Conservation (phyloP, 2,113 vertebrate genomes). For the Pogona vitticeps region DNA sequence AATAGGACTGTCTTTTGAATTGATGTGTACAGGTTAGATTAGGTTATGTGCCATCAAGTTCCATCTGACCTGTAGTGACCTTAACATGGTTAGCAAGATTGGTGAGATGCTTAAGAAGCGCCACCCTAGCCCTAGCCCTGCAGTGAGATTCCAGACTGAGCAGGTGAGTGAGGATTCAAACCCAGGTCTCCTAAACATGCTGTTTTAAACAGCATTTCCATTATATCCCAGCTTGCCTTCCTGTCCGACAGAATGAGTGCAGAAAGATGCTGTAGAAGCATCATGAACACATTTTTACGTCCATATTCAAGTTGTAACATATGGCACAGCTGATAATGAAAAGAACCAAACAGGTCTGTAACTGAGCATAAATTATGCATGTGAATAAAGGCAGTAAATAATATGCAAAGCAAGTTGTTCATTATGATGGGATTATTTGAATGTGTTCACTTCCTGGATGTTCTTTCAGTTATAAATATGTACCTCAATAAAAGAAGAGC, state of each 20-base stretch:
- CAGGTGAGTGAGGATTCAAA: too few relatives aligned
- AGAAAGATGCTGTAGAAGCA: neutral
- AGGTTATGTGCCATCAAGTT: too few relatives aligned
- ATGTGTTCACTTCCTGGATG: neutral
- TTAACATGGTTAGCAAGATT: too few relatives aligned
- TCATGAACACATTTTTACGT: neutral
- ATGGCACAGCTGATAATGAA: neutral
- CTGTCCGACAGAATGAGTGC: neutral
- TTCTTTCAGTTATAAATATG: slow-evolving; percentile 11
- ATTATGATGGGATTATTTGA: slow-evolving; percentile 12
- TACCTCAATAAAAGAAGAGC: neutral
- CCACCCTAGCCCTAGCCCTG: too few relatives aligned
- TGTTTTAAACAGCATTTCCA: neutral
- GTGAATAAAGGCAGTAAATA: neutral
- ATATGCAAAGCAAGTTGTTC: slow-evolving; percentile 1
- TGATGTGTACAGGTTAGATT: neutral
- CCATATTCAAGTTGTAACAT: neutral
- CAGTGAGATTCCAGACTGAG: too few relatives aligned
- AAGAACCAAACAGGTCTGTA: neutral
- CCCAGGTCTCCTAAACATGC: neutral
- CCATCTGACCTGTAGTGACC: too few relatives aligned
- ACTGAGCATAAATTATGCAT: neutral
- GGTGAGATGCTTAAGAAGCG: too few relatives aligned
- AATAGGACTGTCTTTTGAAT: neutral
- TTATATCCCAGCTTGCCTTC: neutral